Percentiles rank a stretch among this genome's conserved stretches.
Conservation (phyloP, 23 tunicate genomes). For the Oikopleura dioica region DNA sequence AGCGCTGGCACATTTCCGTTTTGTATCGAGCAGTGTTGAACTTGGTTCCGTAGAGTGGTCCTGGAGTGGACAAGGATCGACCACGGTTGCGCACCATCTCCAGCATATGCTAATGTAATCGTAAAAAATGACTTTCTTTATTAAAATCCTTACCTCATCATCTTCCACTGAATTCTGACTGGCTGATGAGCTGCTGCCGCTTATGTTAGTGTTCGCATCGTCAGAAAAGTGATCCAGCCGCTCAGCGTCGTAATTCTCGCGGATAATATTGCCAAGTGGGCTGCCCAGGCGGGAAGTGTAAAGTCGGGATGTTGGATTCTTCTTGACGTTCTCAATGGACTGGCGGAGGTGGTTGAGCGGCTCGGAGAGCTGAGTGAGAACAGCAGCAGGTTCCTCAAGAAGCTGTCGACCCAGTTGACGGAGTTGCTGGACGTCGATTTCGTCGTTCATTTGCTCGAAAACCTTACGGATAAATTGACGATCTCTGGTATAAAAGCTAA, state of each 20-base stretch:
- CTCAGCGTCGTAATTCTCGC: not conserved
- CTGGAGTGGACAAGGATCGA: not conserved
- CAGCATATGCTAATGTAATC: not conserved
- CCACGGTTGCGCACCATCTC: not conserved
- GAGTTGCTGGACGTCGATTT: not conserved
- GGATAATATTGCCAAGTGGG: not conserved
- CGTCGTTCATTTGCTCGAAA: too few species aligned
- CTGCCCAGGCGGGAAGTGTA: too few species aligned
- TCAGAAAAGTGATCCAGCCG: not conserved
- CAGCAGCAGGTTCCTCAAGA: not conserved
- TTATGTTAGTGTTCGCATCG: not conserved
- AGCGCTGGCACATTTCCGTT: slow-evolving; percentile 1
- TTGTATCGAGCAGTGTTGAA: not conserved
- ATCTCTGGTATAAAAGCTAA: too few species aligned
- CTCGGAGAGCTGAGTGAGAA: not conserved
- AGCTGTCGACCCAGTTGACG: not conserved
- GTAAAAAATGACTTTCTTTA: too few species aligned
- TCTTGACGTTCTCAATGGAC: not conserved
- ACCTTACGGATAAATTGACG: too few species aligned
- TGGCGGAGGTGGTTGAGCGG: not conserved
- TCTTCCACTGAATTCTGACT: too few species aligned
- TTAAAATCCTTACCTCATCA: not conserved
- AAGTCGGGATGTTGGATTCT: too few species aligned
- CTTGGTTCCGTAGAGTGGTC: not conserved
- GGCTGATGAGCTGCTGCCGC: not conserved